A percentile compares a stretch with the other conserved stretches of the same genome.
phyloP scores from a whole-genome alignment of 2,888 invertebrate genomes.

The Spatulosminthurus flaviceps region DNA sequence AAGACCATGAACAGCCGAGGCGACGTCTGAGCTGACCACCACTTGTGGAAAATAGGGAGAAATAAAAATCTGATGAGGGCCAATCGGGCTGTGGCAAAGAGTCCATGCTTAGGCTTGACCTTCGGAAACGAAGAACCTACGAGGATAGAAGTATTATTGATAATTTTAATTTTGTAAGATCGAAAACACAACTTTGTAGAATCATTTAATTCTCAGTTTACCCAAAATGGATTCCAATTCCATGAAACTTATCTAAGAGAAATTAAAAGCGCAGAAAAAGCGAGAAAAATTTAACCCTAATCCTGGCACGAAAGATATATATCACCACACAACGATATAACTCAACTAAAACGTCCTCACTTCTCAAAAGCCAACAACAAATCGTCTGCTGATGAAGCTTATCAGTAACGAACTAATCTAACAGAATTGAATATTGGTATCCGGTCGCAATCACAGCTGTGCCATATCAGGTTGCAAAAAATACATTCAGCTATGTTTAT shows the following conservation, averaged over 20 bases:
- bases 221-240: not conserved
- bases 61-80: constrained; percentile 84
- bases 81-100: constrained; percentile 83
- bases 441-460: not conserved
- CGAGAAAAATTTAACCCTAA: too few relatives aligned
- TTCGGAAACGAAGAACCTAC: constrained; percentile 94
- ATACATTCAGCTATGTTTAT: too few relatives aligned
- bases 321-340: not conserved
- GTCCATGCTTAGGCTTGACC: constrained; percentile 91
- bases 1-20: constrained; percentile 75
- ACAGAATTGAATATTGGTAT: not conserved
- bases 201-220: not conserved
- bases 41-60: constrained; percentile 83
- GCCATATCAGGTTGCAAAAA: not conserved
- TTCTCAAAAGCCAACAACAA: not conserved
- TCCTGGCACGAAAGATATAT: not conserved
- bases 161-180: too few relatives aligned
- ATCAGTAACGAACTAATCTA: constrained; percentile 1
- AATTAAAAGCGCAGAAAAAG: not conserved
- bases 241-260: not conserved
- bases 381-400: not conserved
- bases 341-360: not conserved
- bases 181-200: constrained; percentile 9
- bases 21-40: constrained; percentile 93
- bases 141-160: too few relatives aligned